A percentile compares a stretch with the other conserved stretches of the same genome.
Evolutionary conservation across 2,113 vertebrate genomes (phyloP).

Genomic region (Columba janthina): DNA sequence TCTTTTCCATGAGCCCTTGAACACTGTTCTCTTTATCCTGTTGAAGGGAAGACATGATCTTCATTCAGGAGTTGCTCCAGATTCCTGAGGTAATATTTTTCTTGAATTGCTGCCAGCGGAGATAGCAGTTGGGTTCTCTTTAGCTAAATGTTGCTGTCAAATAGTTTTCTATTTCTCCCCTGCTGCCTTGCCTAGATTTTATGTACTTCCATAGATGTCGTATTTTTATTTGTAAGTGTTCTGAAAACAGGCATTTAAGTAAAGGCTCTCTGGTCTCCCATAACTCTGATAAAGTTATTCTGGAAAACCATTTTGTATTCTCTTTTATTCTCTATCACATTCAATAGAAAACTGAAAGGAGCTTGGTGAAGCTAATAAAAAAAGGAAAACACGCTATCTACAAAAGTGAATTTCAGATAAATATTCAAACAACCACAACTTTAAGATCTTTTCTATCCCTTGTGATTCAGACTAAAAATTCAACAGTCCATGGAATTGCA

Average conservation of each 20-base stretch:
- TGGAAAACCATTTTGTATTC: background rate
- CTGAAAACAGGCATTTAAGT: background rate
- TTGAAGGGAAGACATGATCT: background rate
- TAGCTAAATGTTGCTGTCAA: background rate
- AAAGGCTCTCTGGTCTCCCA: background rate
- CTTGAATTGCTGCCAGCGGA: background rate
- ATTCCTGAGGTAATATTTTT: background rate
- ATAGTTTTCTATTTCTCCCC: background rate
- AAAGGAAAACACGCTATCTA: background rate
- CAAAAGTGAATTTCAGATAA: background rate
- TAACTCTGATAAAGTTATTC: background rate
- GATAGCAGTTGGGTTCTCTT: background rate
- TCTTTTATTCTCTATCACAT: background rate
- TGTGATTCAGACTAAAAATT: background rate
- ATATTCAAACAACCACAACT: background rate
- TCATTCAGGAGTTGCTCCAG: background rate
- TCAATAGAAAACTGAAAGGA: background rate
- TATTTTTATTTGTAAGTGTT: background rate
- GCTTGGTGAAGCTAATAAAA: background rate
- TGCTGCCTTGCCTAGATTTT: background rate
- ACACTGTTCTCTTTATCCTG: background rate
- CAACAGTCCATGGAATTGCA: background rate
- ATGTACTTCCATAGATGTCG: background rate
- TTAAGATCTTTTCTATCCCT: background rate
- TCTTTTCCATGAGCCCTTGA: background rate